Base-by-base conservation (phyloP, 2,113 vertebrate species). In the Helogale parvula region DNA sequence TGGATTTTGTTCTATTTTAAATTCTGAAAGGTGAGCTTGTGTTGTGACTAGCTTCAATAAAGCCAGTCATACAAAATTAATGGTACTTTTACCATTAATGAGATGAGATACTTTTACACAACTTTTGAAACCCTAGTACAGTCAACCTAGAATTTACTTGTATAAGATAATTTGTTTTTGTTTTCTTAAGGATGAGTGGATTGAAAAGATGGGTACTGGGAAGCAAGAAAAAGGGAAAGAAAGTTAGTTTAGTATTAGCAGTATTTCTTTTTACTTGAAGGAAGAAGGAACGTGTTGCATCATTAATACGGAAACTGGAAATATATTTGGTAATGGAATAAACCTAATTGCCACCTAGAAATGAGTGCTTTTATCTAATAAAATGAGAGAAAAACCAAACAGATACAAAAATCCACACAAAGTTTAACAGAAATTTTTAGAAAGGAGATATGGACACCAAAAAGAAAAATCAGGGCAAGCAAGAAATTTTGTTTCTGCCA, bases 1-100 rank as follows among this genome's bases (percentile, higher is more conserved):
- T 90, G 71, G 52, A 31, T 72, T 90, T 80, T 79, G 41, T 66
- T 88, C 76, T 85, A 33, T 81, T 74, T 91, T 93, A 84, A 88
- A 63, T 93, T 91, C 69, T 89, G 68, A 79, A 84, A 95, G 25
- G 11, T 52, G 14, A 63, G 31, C 68, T 74, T 54, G 1, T 71
- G 17, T 90, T 66, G 29, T 68, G 38, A 90, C 79, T 83, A 41
- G 27, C 27, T 93, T 93, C 89, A 57, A 1, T 77, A 82, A 94
- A 95, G 41, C 35, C n/a, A 86, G 11, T 69, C 85, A 45, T 50
- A 72, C 21, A 45, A 83, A 68, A 90, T 41, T 87, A 79, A 71
- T 50, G 33, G 89, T 77, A n/a, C n/a, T n/a, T n/a, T n/a, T n/a
- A n/a, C n/a, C n/a, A n/a, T n/a, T n/a, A 87, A 57, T 52, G 87